phyloP scores from a whole-genome alignment of 2,888 invertebrate genomes.

The Drosophila ustulata region DNA sequence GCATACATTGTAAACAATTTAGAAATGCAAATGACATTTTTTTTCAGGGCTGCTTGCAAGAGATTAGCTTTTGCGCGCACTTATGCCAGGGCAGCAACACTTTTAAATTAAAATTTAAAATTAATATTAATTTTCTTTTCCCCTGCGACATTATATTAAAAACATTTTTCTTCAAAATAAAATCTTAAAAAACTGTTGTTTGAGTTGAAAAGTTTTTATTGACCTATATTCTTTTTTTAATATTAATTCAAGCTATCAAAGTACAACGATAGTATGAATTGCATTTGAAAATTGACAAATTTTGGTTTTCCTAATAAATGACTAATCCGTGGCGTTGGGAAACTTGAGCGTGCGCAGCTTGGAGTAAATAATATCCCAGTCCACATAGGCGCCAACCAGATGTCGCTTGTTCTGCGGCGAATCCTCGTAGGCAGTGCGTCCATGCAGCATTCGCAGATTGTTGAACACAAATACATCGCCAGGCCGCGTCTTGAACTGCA shows the following conservation, averaged over 20 bases:
- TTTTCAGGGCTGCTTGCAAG: not conserved
- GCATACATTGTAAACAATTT: too few relatives aligned
- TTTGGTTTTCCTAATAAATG: not conserved
- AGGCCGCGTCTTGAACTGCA: slow-evolving; percentile 88
- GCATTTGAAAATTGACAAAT: too few relatives aligned
- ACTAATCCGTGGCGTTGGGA: slow-evolving; percentile 49
- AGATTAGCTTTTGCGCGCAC: not conserved
- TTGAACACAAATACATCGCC: slow-evolving; percentile 90
- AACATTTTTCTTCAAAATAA: too few relatives aligned
- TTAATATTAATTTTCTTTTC: too few relatives aligned
- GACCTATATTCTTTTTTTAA: too few relatives aligned
- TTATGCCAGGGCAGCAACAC: not conserved
- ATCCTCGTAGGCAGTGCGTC: slow-evolving; percentile 88
- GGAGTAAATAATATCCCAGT: slow-evolving; percentile 92
- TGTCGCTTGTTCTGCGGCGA: slow-evolving; percentile 86
- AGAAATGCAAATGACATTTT: not conserved
- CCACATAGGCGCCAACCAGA: slow-evolving; percentile 90
- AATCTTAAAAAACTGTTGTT: too few relatives aligned
- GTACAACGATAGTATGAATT: not conserved
- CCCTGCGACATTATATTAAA: too few relatives aligned
- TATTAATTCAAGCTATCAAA: too few relatives aligned
- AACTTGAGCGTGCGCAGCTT: slow-evolving; percentile 81
- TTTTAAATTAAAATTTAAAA: not conserved
- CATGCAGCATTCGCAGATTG: slow-evolving; percentile 90
- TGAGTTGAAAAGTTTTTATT: too few relatives aligned